Conservation (phyloP, 2,113 vertebrate species). For the Alouatta palliata region DNA sequence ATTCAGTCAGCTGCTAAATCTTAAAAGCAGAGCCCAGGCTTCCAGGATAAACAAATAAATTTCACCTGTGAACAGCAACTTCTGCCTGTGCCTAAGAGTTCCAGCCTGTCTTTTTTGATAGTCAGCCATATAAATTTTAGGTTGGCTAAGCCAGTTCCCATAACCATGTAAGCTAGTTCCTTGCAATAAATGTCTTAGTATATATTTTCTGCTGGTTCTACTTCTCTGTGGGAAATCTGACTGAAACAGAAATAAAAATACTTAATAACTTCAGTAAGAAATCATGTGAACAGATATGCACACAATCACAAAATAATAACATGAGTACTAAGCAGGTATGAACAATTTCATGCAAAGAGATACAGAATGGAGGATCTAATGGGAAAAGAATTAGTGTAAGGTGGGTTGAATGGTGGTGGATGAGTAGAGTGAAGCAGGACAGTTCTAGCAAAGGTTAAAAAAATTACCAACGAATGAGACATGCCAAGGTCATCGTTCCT, state of each 20-base stretch:
- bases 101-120: background rate
- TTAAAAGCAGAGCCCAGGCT: background rate
- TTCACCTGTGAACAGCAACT: background rate
- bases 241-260: background rate
- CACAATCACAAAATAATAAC: background rate
- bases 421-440: background rate
- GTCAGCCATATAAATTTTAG: background rate
- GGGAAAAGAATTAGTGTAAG: accelerated
- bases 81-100: accelerated
- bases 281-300: background rate
- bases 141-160: background rate
- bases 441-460: background rate
- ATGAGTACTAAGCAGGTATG: background rate
- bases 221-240: background rate
- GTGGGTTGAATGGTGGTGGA: background rate
- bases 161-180: background rate
- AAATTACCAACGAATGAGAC: background rate
- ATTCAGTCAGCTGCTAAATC: background rate
- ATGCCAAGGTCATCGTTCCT: background rate
- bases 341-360: background rate
- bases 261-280: constrained; percentile 3
- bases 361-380: background rate
- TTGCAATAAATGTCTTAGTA: background rate
- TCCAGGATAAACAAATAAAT: background rate
- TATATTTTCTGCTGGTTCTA: background rate